Conservation (phyloP, 2,797 vertebrate species). For the Poecilia velifera region DNA sequence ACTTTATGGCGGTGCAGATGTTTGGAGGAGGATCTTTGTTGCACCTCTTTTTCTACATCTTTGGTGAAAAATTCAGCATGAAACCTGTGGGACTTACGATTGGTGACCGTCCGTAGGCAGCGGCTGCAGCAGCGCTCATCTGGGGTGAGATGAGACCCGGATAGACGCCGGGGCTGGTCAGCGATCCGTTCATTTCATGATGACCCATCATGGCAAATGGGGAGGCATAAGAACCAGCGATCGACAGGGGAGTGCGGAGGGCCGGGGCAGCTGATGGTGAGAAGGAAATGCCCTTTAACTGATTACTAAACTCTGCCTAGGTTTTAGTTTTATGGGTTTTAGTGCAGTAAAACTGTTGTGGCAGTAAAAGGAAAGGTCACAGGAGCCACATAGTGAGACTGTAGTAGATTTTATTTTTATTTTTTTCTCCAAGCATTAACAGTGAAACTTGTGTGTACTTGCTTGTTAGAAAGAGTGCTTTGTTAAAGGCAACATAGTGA, state of each 20-base stretch:
- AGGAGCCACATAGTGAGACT: background rate
- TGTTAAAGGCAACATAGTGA: background rate
- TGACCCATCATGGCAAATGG: slow-evolving; percentile 98
- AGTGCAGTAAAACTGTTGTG: background rate
- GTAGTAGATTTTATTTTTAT: background rate
- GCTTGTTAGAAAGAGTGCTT: background rate
- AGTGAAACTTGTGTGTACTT: background rate
- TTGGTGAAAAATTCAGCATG: background rate
- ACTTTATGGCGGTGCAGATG: background rate
- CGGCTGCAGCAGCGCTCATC: slow-evolving; percentile 91
- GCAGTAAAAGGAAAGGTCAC: background rate
- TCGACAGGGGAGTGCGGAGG: slow-evolving; percentile 90
- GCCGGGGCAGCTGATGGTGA: slow-evolving; percentile 81
- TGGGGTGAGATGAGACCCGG: slow-evolving; percentile 92
- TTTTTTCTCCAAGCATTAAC: background rate
- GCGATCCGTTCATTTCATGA: slow-evolving; percentile 94
- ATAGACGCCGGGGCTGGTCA: slow-evolving; percentile 90
- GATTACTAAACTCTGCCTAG: background rate
- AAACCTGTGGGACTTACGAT: slow-evolving; percentile 83
- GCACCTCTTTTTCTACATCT: background rate
- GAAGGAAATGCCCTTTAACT: background rate
- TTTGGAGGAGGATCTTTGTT: background rate
- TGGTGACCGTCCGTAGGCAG: slow-evolving; percentile 90
- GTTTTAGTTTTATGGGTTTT: background rate
- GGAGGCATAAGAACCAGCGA: slow-evolving; percentile 86